phyloP scores from a whole-genome alignment of 2,888 invertebrate species.

The Gari tellinella region DNA sequence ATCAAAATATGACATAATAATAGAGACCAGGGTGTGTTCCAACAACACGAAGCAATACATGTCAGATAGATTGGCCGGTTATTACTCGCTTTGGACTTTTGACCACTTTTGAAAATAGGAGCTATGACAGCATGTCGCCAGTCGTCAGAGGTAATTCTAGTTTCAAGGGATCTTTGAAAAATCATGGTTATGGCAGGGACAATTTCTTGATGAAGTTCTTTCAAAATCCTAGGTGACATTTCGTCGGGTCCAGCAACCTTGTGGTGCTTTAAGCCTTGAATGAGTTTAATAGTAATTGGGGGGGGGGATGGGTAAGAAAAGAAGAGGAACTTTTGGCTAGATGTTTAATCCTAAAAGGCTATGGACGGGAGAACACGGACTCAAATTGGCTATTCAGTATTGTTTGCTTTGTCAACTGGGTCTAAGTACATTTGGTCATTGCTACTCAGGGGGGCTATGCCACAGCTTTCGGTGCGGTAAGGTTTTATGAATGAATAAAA shows the following conservation, averaged over 20 bases:
- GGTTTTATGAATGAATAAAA: too few species aligned
- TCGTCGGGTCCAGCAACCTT: too few species aligned
- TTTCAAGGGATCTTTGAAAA: too few species aligned
- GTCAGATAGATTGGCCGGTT: conserved; percentile 4
- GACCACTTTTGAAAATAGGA: not conserved
- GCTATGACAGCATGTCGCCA: too few species aligned
- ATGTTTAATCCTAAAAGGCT: not conserved
- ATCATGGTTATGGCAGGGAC: too few species aligned
- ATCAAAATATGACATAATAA: too few species aligned
- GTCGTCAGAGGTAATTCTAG: too few species aligned
- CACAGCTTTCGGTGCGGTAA: conserved; percentile 19
- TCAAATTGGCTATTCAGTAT: conserved; percentile 8
- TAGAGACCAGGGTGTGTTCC: conserved; percentile 4
- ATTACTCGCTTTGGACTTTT: conserved; percentile 3
- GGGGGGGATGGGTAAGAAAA: not conserved
- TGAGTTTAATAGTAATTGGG: too few species aligned
- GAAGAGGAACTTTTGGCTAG: too few species aligned
- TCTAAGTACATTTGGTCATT: conserved; percentile 2
- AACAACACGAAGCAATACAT: conserved; percentile 1
- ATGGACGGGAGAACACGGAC: conserved; percentile 8
- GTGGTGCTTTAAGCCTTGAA: too few species aligned
- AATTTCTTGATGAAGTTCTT: too few species aligned
- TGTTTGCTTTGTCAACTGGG: conserved; percentile 1
- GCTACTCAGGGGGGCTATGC: conserved; percentile 14
- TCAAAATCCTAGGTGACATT: too few species aligned